phyloP scores from a whole-genome alignment of 2,888 invertebrate species.

The Chouioia cunea region DNA sequence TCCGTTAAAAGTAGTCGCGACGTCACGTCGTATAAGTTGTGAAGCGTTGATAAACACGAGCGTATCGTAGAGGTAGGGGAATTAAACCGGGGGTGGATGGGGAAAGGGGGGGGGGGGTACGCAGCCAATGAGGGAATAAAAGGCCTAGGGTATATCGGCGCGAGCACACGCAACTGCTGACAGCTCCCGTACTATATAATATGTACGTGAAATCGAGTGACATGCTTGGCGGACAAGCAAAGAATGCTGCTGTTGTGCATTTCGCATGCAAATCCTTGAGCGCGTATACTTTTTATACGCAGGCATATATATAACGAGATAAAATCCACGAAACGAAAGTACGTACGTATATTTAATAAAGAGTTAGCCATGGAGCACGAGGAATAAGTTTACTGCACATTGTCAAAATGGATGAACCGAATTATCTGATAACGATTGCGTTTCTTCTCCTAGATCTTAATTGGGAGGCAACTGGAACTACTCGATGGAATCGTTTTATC shows the following conservation, averaged over 20 bases:
- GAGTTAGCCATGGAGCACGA: neutral
- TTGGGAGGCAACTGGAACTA: conserved; percentile 25
- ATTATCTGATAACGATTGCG: conserved; percentile 42
- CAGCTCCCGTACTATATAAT: neutral
- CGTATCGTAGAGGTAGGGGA: conserved; percentile 10
- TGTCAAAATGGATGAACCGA: conserved; percentile 22
- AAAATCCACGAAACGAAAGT: neutral
- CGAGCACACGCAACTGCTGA: conserved; percentile 16
- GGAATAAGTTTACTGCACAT: conserved; percentile 14
- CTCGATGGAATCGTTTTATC: conserved; percentile 44
- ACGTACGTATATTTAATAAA: conserved; percentile 12
- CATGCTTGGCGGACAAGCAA: no score
- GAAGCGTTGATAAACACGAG: conserved; percentile 53
- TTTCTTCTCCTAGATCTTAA: conserved; percentile 38
- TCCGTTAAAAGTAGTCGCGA: conserved; percentile 56
- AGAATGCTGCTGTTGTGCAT: no score
- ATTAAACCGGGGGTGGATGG: neutral
- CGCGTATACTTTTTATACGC: neutral
- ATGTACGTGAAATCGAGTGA: neutral
- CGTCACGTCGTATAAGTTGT: conserved; percentile 56
- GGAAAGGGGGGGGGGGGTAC: neutral
- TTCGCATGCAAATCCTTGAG: no score
- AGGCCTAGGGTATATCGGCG: no score
- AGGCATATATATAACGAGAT: neutral
- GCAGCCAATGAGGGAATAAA: neutral